Evolutionary conservation across 2,888 invertebrate species (phyloP).

Genomic region (Quadriops clusia): DNA sequence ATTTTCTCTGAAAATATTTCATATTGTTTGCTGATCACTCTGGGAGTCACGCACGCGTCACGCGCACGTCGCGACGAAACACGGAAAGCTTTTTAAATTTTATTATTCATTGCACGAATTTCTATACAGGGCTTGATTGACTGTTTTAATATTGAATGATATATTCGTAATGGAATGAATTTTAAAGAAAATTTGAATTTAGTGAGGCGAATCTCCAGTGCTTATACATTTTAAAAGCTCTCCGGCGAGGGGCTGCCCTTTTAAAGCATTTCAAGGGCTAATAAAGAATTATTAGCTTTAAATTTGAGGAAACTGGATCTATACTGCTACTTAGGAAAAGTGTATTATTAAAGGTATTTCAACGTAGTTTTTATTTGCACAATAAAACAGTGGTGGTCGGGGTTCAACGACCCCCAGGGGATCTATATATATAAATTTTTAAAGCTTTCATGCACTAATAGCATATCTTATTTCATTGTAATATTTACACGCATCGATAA

Average conservation of each 20-base stretch:
- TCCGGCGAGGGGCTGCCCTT: conserved; percentile 8
- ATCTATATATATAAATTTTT: too few relatives aligned
- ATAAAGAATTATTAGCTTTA: conserved; percentile 12
- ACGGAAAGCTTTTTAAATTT: conserved; percentile 31
- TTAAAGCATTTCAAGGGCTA: conserved; percentile 10
- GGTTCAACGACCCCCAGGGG: too few relatives aligned
- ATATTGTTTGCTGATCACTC: conserved; percentile 11
- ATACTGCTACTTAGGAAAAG: too few relatives aligned
- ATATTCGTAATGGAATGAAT: conserved; percentile 15
- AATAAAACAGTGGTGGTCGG: too few relatives aligned
- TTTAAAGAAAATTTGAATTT: conserved; percentile 7
- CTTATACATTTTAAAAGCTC: conserved; percentile 1
- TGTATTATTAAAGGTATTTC: too few relatives aligned
- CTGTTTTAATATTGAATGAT: conserved; percentile 19
- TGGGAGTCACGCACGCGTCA: conserved; percentile 25
- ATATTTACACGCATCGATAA: too few relatives aligned
- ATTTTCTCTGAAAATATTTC: conserved; percentile 14
- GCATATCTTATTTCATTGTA: too few relatives aligned
- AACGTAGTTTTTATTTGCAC: too few relatives aligned
- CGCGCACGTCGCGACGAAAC: conserved; percentile 25
- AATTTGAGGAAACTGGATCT: conserved; percentile 11
- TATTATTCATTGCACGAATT: conserved; percentile 29
- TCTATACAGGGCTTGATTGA: conserved; percentile 25
- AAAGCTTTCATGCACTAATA: too few relatives aligned
- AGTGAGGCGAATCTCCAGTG: conserved; percentile 6